phyloP scores from a whole-genome alignment of 2,888 invertebrate genomes.

The Chymomyza caudatula region DNA sequence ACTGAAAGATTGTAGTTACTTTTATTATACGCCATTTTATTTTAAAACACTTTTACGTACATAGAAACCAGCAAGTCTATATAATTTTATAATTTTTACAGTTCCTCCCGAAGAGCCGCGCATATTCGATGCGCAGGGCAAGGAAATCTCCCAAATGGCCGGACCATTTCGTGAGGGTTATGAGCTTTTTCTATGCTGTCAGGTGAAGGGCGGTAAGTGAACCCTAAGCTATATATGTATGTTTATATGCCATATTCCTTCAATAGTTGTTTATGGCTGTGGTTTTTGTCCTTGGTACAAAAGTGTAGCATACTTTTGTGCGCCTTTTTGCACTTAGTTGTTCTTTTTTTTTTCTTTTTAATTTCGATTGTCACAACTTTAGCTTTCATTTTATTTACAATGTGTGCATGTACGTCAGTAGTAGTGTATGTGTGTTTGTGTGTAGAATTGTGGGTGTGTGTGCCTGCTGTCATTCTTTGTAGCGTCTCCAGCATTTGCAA shows the following conservation, averaged over 20 bases:
- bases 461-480: conserved; percentile 1
- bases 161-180: conserved; percentile 93
- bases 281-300: background rate
- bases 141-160: conserved; percentile 86
- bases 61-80: background rate
- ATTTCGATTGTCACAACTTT: conserved; percentile 17
- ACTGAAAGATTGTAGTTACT: too few relatives aligned
- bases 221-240: conserved; percentile 16
- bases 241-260: background rate
- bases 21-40: too few relatives aligned
- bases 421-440: background rate
- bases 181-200: conserved; percentile 89
- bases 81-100: conserved; percentile 68
- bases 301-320: background rate
- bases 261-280: background rate
- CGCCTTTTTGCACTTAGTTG: conserved; percentile 2
- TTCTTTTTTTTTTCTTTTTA: conserved; percentile 14
- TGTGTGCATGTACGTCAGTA: background rate
- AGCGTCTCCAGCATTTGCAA: background rate
- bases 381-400: conserved; percentile 15
- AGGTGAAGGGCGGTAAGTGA: conserved; percentile 89
- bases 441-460: background rate
- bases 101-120: conserved; percentile 89
- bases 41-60: too few relatives aligned
- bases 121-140: conserved; percentile 90